Conservation (phyloP, 1,140 invertebrate genomes). For the Drosophila grimshawi region DNA sequence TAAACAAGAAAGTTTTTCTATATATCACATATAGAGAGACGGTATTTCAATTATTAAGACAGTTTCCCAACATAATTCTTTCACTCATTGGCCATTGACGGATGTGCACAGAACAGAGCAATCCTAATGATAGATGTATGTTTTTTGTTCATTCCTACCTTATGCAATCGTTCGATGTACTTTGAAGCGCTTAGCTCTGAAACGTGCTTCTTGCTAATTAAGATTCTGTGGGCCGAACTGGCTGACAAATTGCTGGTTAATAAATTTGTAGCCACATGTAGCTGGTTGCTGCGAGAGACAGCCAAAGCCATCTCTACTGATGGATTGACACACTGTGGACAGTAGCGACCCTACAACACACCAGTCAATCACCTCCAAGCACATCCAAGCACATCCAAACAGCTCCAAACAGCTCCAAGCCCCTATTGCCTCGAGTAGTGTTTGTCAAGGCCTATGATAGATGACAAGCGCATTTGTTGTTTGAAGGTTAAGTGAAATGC, state of each 20-base stretch:
- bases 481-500: constrained; percentile 41
- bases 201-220: constrained; percentile 10
- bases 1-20: too few relatives aligned
- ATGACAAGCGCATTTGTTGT: constrained; percentile 39
- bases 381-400: not conserved
- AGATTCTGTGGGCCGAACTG: constrained; percentile 12
- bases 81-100: not conserved
- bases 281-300: not conserved
- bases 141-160: too few relatives aligned
- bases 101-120: not conserved
- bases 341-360: constrained; percentile 13
- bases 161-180: not conserved
- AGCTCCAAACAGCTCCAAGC: not conserved
- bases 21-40: too few relatives aligned
- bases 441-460: constrained; percentile 61
- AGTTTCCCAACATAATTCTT: not conserved
- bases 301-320: constrained; percentile 29
- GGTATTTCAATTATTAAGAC: too few relatives aligned
- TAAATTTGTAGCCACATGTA: constrained; percentile 25
- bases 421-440: constrained; percentile 28
- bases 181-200: not conserved
- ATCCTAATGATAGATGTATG: constrained; percentile 9
- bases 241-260: constrained; percentile 26
- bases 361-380: not conserved
- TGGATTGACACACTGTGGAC: constrained; percentile 33